Evolutionary conservation across 2,113 vertebrate species (phyloP), one percentile per base, ranked within the genome.

Genomic region (Etia nguti): DNA sequence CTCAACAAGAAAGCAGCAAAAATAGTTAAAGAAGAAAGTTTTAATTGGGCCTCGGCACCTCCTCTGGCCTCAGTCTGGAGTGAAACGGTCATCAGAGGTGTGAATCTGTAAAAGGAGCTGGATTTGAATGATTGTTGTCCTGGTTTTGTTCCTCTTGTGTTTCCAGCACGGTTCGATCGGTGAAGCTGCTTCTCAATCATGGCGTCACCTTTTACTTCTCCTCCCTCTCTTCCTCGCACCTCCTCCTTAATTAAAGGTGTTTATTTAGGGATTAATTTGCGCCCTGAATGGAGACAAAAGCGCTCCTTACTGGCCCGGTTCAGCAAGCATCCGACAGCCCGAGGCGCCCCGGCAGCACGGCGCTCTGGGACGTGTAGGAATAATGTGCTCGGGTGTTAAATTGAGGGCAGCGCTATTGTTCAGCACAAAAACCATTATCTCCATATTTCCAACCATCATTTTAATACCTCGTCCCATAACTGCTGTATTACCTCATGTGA

Each of bases 341-440:
- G n/a, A 46, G 59, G 86, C 56, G 15, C 84, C 86, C 36, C 46
- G 12, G 5, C 75, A 1, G 52, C 81, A 0, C 24, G 4, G 50
- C 68, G 6, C 73, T 73, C 48, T 1, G 91, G 88, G 93, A 88
- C 38, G 8, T 6, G 4, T 70, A 52, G 43, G 60, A 89, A 88
- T 81, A 91, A 90, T 82, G 87, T 82, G 81, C 9, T 29, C 4
- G 50, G 1, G 83, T 80, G 88, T 91, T 86, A 86, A 89, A 90
- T n/a, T 13, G 85, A 92, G 92, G 87, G n/a, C 90, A 82, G 80
- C 50, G 59, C 87, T 80, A 84, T 92, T 94, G 93, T 94, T 89
- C 56, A 6, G 79, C 12, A 6, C 2, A 15, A 46, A 84, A 91
- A 62, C 82, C 82, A 87, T 92, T 92, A 92, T 92, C 86, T 92